A percentile compares a stretch with the other conserved stretches of the same genome.
phyloP scores from a whole-genome alignment of 2,797 vertebrate species.

The Schizothorax lantsangensis region DNA sequence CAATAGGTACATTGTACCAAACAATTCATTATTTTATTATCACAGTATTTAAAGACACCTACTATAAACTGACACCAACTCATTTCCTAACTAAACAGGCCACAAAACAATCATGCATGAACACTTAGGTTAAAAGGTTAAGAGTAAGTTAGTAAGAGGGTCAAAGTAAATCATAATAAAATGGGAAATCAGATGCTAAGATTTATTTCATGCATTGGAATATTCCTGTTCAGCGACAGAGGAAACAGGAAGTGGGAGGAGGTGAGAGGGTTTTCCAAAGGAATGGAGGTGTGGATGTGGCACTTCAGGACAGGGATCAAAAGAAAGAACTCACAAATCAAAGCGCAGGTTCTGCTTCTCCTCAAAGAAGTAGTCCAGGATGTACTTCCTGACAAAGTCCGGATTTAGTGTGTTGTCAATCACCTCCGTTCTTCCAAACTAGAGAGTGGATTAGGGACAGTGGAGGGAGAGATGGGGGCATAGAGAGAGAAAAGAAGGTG shows the following conservation, averaged over 20 bases:
- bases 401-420: slow-evolving; percentile 96
- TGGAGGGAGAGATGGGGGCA: not conserved
- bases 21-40: not conserved
- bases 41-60: no score
- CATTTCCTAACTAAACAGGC: not conserved
- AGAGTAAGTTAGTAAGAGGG: not conserved
- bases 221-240: not conserved
- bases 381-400: slow-evolving; percentile 94
- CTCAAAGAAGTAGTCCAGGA: slow-evolving; percentile 96
- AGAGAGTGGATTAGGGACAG: slow-evolving; percentile 45
- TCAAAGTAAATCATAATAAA: not conserved
- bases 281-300: slow-evolving; percentile 9
- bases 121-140: not conserved
- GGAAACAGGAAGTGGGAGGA: slow-evolving; percentile 3
- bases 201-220: not conserved
- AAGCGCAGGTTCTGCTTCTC: slow-evolving; percentile 96
- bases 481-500: slow-evolving; percentile 44
- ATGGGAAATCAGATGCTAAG: not conserved
- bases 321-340: slow-evolving; percentile 87
- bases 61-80: not conserved
- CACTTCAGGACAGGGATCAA: not conserved
- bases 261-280: slow-evolving; percentile 3
- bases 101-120: not conserved
- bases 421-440: slow-evolving; percentile 95
- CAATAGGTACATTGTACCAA: not conserved